These are phyloP conservation scores for Myioborus melanocephalus DNA, from an alignment of 2,797 vertebrate genomes.

Conservation along the genomic window DNA sequence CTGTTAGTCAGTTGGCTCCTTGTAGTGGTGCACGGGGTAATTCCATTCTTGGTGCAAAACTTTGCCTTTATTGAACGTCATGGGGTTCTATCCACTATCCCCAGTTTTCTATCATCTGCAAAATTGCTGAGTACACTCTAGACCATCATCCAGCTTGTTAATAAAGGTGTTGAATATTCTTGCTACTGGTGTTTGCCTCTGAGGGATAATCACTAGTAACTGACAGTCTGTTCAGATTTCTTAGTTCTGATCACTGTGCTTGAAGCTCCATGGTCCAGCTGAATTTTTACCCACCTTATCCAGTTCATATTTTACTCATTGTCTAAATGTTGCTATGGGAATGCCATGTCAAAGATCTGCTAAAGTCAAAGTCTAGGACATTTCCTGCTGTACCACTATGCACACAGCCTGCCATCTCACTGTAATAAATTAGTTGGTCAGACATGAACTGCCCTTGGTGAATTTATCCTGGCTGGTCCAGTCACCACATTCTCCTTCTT, in stretches of 20 bases:
- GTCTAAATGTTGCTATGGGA: accelerated
- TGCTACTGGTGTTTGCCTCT: background rate
- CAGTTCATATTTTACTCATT: background rate
- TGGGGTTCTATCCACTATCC: background rate
- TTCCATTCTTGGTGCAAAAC: background rate
- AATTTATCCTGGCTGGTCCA: background rate
- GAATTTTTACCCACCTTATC: background rate
- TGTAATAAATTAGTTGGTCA: background rate
- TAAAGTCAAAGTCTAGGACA: background rate
- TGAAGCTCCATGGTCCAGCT: background rate
- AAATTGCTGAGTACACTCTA: background rate
- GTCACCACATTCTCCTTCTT: background rate
- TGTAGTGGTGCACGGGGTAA: background rate
- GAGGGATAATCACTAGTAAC: background rate
- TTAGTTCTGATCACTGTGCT: background rate
- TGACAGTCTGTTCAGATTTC: background rate
- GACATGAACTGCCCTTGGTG: background rate
- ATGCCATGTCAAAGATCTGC: background rate
- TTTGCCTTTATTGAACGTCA: background rate
- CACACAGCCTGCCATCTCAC: background rate
- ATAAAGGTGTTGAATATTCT: background rate
- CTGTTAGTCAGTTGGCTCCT: background rate
- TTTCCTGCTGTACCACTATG: background rate
- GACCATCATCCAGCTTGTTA: background rate
- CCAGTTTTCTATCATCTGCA: background rate